phyloP scores from a whole-genome alignment of 2,888 invertebrate species.

The Melitaea athalia region DNA sequence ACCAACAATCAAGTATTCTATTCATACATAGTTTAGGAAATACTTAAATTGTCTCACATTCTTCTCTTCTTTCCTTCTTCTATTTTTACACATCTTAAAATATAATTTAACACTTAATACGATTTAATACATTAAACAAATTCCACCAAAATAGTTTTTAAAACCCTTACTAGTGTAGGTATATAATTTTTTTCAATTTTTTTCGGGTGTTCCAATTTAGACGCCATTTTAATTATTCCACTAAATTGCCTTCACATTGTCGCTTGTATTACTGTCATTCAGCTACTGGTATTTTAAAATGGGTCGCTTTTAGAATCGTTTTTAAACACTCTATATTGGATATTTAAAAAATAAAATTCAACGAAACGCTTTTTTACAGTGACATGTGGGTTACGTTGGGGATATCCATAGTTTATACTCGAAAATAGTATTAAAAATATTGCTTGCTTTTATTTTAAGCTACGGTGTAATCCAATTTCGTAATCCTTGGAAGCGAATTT shows the following conservation, averaged over 20 bases:
- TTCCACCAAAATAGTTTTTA: not conserved
- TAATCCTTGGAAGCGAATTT: slow-evolving; percentile 3
- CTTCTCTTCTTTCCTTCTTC: no score
- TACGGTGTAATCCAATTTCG: slow-evolving; percentile 4
- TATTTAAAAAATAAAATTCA: slow-evolving; percentile 16
- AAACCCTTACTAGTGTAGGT: not conserved
- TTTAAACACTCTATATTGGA: slow-evolving; percentile 13
- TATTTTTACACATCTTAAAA: no score
- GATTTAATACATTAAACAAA: no score
- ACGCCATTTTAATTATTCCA: slow-evolving; percentile 3
- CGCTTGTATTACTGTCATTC: not conserved
- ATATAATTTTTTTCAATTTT: not conserved
- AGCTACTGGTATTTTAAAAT: not conserved
- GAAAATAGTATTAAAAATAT: slow-evolving; percentile 25
- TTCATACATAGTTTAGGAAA: no score
- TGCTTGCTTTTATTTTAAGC: slow-evolving; percentile 9
- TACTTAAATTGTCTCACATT: no score
- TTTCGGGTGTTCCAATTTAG: slow-evolving; percentile 3
- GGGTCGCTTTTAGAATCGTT: not conserved
- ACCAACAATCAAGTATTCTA: no score
- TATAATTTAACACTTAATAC: no score
- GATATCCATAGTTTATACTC: slow-evolving; percentile 21
- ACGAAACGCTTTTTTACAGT: slow-evolving; percentile 23
- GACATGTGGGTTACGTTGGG: slow-evolving; percentile 25
- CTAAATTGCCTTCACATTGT: not conserved